phyloP scores from a whole-genome alignment of 2,888 invertebrate genomes.

The Drosophila kuntzei region DNA sequence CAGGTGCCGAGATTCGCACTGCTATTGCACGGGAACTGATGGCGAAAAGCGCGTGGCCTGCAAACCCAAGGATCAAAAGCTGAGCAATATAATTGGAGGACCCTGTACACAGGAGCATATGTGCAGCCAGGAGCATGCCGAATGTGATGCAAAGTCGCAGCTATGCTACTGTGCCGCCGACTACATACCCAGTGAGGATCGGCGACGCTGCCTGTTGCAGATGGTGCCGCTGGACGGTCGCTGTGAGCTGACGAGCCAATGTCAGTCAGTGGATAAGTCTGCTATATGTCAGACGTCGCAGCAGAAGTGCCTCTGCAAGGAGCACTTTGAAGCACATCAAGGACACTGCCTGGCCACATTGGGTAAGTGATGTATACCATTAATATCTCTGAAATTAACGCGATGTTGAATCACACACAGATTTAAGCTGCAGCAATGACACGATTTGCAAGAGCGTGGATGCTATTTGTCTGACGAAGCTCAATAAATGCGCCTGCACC shows the following conservation, averaged over 20 bases:
- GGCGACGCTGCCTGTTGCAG: slow-evolving; percentile 77
- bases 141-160: slow-evolving; percentile 65
- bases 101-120: slow-evolving; percentile 65
- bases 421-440: slow-evolving; percentile 36
- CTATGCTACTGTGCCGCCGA: slow-evolving; percentile 74
- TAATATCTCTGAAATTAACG: background rate
- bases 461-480: slow-evolving; percentile 37
- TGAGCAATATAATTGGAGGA: slow-evolving; percentile 82
- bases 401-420: slow-evolving; percentile 27
- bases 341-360: slow-evolving; percentile 73
- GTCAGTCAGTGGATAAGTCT: slow-evolving; percentile 69
- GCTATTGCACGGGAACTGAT: slow-evolving; percentile 63
- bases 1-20: slow-evolving; percentile 62
- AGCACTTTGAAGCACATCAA: slow-evolving; percentile 60
- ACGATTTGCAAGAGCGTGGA: slow-evolving; percentile 36
- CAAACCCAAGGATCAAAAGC: slow-evolving; percentile 67
- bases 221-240: slow-evolving; percentile 56
- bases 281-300: slow-evolving; percentile 65
- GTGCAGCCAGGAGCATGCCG: slow-evolving; percentile 70
- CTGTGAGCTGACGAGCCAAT: slow-evolving; percentile 80
- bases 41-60: slow-evolving; percentile 61
- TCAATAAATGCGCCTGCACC: slow-evolving; percentile 49
- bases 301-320: slow-evolving; percentile 71
- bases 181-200: slow-evolving; percentile 76
- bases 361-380: slow-evolving; percentile 57